Evolutionary conservation across 2,113 vertebrate genomes (phyloP).

Genomic region (Nicator chloris): DNA sequence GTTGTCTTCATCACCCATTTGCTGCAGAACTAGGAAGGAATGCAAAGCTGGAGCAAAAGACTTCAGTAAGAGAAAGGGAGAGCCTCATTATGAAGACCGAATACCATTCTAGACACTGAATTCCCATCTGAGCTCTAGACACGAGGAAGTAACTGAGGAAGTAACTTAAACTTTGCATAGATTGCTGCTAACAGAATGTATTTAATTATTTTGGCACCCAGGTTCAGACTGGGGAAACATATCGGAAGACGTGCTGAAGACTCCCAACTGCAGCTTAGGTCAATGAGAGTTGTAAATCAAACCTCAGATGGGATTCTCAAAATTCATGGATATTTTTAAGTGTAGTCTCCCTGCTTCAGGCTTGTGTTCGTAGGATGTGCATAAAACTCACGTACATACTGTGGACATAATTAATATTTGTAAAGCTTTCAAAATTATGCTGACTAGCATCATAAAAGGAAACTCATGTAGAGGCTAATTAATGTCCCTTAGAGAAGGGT

Average conservation of each 20-base stretch:
- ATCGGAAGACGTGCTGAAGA: neutral
- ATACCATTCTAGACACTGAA: neutral
- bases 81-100: neutral
- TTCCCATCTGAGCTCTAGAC: neutral
- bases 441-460: neutral
- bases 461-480: conserved; percentile 1
- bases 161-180: neutral
- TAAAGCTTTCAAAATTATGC: neutral
- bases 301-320: neutral
- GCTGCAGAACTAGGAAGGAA: neutral
- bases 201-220: neutral
- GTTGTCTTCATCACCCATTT: neutral
- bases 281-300: neutral
- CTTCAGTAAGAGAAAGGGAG: neutral
- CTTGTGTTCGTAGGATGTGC: neutral
- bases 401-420: conserved; percentile 6
- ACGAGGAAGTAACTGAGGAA: neutral
- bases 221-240: neutral
- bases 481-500: neutral
- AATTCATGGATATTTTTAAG: neutral
- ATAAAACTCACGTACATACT: neutral
- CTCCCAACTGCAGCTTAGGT: neutral
- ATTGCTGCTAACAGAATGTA: neutral
- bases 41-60: neutral
- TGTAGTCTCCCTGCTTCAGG: neutral